Conservation (phyloP, 2,888 invertebrate genomes). For the Platynereis dumerilii region DNA sequence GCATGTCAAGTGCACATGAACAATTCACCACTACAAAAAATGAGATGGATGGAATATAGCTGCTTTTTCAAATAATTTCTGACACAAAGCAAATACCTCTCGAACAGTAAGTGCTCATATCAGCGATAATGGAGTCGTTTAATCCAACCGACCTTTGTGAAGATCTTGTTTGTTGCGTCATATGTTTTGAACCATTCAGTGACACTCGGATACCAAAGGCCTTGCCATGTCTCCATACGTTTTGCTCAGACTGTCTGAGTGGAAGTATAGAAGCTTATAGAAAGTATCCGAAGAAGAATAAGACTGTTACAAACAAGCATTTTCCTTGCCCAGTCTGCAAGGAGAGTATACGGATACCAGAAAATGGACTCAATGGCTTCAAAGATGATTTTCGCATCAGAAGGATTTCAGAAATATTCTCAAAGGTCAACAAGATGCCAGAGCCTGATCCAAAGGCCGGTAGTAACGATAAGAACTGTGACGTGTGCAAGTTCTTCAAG, state of each 20-base stretch:
- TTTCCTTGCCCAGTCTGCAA: constrained; percentile 32
- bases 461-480: constrained; percentile 14
- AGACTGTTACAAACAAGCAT: background rate
- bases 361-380: constrained; percentile 26
- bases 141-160: constrained; percentile 24
- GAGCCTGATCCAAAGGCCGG: background rate
- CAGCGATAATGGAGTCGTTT: too few species aligned
- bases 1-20: too few species aligned
- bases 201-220: constrained; percentile 25
- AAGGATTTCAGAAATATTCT: constrained; percentile 18
- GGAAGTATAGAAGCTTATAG: constrained; percentile 12
- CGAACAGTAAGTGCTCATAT: too few species aligned
- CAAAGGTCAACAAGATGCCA: background rate
- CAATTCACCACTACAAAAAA: too few species aligned
- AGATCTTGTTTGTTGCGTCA: constrained; percentile 28
- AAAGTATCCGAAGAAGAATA: background rate
- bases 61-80: too few species aligned
- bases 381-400: constrained; percentile 29
- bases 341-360: constrained; percentile 22
- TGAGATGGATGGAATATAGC: too few species aligned
- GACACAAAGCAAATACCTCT: too few species aligned
- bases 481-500: constrained; percentile 21
- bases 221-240: constrained; percentile 28
- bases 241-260: constrained; percentile 17
- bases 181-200: constrained; percentile 29